phyloP scores from a whole-genome alignment of 2,888 invertebrate species.

The Invenusta paracnida region DNA sequence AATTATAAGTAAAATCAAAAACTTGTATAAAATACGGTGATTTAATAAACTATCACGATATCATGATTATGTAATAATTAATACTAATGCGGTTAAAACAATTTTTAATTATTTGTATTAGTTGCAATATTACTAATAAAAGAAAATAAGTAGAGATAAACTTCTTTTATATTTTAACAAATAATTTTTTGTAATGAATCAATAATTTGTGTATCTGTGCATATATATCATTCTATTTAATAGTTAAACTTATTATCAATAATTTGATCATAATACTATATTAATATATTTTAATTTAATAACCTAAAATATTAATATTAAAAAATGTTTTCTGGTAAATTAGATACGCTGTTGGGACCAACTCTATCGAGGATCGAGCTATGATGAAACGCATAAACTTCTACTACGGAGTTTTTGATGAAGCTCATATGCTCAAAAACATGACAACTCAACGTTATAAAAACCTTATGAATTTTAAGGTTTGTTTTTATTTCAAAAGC shows the following conservation, averaged over 20 bases:
- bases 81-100: too few relatives aligned
- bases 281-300: neutral
- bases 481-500: too few relatives aligned
- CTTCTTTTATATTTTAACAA: too few relatives aligned
- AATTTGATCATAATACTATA: neutral
- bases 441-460: conserved; percentile 87
- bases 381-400: conserved; percentile 77
- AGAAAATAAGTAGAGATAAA: too few relatives aligned
- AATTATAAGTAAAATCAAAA: too few relatives aligned
- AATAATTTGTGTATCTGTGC: neutral
- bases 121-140: too few relatives aligned
- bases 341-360: conserved; percentile 72
- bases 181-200: too few relatives aligned
- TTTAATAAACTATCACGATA: too few relatives aligned
- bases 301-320: too few relatives aligned
- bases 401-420: conserved; percentile 90
- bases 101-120: too few relatives aligned
- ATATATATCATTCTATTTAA: neutral
- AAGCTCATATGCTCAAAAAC: conserved; percentile 95
- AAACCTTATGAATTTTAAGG: conserved; percentile 78
- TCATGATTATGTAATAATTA: too few relatives aligned
- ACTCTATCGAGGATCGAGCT: conserved; percentile 80
- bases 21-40: too few relatives aligned
- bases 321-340: neutral
- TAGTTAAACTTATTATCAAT: neutral